Evolutionary conservation across 2,797 vertebrate genomes (phyloP), one percentile per base, ranked within the genome.

Genomic region (Hylomyscus alleni): DNA sequence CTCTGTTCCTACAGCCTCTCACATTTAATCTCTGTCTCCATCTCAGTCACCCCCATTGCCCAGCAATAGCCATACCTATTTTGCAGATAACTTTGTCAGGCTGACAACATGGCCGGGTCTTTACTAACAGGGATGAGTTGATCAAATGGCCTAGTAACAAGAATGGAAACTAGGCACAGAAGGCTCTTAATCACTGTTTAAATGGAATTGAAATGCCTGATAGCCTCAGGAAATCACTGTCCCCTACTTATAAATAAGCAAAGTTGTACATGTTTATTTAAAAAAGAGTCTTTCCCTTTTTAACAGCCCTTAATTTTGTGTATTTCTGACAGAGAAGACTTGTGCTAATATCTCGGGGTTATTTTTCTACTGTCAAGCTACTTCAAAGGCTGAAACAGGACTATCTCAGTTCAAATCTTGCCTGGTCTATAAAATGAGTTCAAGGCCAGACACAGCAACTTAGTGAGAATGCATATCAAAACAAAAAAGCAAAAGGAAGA

Each of bases 281-380:
- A 80, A 40, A 83, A 81, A 81, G 73, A 4, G 0, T 34, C 54
- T 78, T 78, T 84, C 83, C 44, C 13, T 1, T 67, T 34, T 52
- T 10, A 72, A 69, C 1, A 78, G 1, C 9, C 3, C 20, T 24
- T 31, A 52, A 37, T 88, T 92, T 83, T 91, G 78, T 81, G 29
- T 0, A 34, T 76, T 73, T 89, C 50, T 91, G 62, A 22, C 10
- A 62, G 80, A 31, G 10, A 24, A 95, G 19, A 84, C 24, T 73
- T 91, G 34, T 95, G 56, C 76, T 91, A 60, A 22, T 94, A 58
- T 62, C 34, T n/a, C n/a, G n/a, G n/a, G n/a, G n/a, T n/a, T n/a
- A n/a, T n/a, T n/a, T n/a, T n/a, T n/a, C n/a, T 78, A 20, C 8
- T 65, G 20, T 78, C 7, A 1, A 12, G 24, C 14, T 58, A 75